Base-by-base conservation (phyloP, 1,140 invertebrate genomes). In the Macrocentrus cingulum region DNA sequence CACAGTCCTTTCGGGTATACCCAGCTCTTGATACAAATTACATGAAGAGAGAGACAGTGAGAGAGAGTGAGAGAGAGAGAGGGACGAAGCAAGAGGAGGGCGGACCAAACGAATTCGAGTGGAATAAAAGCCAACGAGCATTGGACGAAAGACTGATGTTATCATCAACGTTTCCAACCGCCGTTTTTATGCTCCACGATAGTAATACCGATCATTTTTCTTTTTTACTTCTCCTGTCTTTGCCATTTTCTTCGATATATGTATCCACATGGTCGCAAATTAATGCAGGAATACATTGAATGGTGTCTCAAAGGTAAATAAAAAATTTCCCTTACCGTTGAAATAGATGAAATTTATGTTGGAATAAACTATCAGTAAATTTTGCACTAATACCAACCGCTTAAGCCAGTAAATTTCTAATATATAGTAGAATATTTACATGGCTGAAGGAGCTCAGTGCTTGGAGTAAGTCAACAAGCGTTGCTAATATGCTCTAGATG, bases 1-100 rank as follows among this genome's bases (percentile, higher is more conserved):
- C n/a, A n/a, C n/a, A 60, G 46, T 32, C 55, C 45, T 52, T 65
- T 54, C 65, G 64, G 61, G 48, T 59, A 45, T 39, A 54, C 60
- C 16, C 56, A 23, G 42, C 70, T 67, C 70, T 66, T 65, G 70
- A 72, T 72, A 72, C 70, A 72, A 72, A 72, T 72, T 72, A 72
- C 70, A 72, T 58, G 65, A 68, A 66, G 68, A 65, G 63, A 55
- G 62, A n/a, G n/a, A n/a, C n/a, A n/a, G n/a, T n/a, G n/a, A n/a
- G n/a, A n/a, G n/a, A n/a, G n/a, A n/a, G n/a, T n/a, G n/a, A n/a
- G n/a, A n/a, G n/a, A n/a, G n/a, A n/a, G n/a, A n/a, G n/a, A n/a
- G n/a, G n/a, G n/a, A 62, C 29, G 29, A 34, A 7, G 6, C 29
- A 11, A 6, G 11, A 34, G 11, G 67, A 59, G 64, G 44, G 25